Conservation (phyloP, 2,113 vertebrate species). For the Leptobrachium ailaonicum region DNA sequence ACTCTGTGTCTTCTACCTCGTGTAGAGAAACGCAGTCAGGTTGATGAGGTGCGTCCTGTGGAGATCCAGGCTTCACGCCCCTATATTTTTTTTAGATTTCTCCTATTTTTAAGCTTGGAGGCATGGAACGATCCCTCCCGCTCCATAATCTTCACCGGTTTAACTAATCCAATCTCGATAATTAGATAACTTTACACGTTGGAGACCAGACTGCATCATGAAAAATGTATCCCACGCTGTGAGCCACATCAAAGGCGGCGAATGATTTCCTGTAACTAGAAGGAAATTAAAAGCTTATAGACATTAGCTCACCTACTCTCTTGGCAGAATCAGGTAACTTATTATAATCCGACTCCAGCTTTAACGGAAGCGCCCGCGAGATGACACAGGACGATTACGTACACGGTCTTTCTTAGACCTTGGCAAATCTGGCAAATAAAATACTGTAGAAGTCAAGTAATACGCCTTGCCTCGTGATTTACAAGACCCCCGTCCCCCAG, state of each 20-base stretch:
- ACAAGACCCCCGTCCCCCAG: too few relatives aligned
- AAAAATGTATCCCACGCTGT: conserved; percentile 42
- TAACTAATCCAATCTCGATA: conserved; percentile 45
- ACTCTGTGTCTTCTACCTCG: too few relatives aligned
- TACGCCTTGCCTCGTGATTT: too few relatives aligned
- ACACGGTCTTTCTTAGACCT: too few relatives aligned
- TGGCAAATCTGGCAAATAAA: too few relatives aligned
- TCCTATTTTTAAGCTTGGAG: background rate
- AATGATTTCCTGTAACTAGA: conserved; percentile 34
- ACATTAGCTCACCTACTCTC: conserved; percentile 9
- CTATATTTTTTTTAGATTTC: background rate
- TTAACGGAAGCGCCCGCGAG: background rate
- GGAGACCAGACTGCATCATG: conserved; percentile 43
- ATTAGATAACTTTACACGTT: conserved; percentile 40
- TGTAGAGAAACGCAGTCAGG: background rate
- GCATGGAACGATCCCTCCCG: background rate
- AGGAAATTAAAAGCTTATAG: conserved; percentile 27
- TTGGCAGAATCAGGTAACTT: conserved; percentile 24
- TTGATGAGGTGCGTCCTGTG: background rate
- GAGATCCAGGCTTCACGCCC: background rate
- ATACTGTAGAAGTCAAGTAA: too few relatives aligned
- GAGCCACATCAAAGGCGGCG: conserved; percentile 23
- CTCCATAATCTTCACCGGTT: conserved; percentile 24
- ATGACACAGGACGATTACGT: too few relatives aligned
- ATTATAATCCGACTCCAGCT: background rate